phyloP scores from a whole-genome alignment of 2,797 vertebrate genomes.

The Lepus townsendii region DNA sequence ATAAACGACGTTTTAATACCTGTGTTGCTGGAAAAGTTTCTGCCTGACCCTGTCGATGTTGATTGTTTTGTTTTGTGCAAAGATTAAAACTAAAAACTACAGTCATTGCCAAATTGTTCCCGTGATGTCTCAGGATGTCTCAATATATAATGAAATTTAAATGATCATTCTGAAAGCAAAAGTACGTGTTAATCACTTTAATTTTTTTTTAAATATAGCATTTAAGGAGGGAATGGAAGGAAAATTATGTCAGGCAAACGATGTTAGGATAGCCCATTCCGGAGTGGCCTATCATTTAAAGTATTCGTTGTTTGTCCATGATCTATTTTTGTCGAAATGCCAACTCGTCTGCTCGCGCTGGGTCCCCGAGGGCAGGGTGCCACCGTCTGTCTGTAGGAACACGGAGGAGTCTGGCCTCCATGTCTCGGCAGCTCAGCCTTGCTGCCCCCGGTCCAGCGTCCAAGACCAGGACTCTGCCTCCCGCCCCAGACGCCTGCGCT shows the following conservation, averaged over 20 bases:
- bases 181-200: neutral
- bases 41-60: neutral
- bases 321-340: neutral
- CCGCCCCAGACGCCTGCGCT: neutral
- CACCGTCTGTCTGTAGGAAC: neutral
- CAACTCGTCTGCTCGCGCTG: neutral
- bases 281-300: neutral
- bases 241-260: neutral
- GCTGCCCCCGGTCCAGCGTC: neutral
- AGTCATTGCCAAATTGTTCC: conserved; percentile 2
- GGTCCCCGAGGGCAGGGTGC: neutral
- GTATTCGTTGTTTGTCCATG: neutral
- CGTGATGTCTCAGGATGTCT: neutral
- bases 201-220: neutral
- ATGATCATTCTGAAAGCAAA: conserved; percentile 46
- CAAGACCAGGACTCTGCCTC: neutral
- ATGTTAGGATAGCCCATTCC: neutral
- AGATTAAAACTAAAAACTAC: neutral
- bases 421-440: neutral
- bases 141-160: neutral
- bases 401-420: fast-evolving
- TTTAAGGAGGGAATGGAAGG: neutral
- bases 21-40: neutral
- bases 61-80: conserved; percentile 24
- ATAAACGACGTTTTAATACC: neutral